Conservation (phyloP, 2,888 invertebrate species). For the Scaptomyza parva region DNA sequence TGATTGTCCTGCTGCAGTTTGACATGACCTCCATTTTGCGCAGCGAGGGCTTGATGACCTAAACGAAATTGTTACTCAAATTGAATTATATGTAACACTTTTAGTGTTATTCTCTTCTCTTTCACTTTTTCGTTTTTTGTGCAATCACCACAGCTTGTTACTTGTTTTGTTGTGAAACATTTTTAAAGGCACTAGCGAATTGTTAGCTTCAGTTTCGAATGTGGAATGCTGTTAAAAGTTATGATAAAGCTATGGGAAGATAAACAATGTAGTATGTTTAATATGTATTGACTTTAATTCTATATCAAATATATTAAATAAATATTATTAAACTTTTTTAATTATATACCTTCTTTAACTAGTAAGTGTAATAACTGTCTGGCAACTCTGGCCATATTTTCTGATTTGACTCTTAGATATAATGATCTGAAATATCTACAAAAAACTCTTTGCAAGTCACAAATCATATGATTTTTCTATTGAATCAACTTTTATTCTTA, state of each 20-base stretch:
- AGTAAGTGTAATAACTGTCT: too few species aligned
- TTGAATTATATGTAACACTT: conserved; percentile 35
- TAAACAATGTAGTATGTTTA: background rate
- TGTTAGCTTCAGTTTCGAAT: background rate
- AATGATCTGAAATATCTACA: too few species aligned
- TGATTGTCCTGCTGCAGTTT: conserved; percentile 85
- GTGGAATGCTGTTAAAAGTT: background rate
- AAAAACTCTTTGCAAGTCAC: too few species aligned
- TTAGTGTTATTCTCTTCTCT: background rate
- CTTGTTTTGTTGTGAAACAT: conserved; percentile 3
- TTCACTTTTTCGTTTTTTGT: too few species aligned
- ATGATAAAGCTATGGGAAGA: background rate
- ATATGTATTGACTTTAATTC: background rate
- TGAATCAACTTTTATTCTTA: too few species aligned
- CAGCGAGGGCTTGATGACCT: conserved; percentile 75
- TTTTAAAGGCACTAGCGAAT: conserved; percentile 11
- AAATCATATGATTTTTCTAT: too few species aligned
- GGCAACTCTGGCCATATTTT: too few species aligned
- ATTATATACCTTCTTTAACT: too few species aligned
- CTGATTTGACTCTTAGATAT: too few species aligned
- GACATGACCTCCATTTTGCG: conserved; percentile 83
- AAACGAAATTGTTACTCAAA: conserved; percentile 24
- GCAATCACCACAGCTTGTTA: conserved; percentile 5
- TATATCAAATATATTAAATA: too few species aligned
- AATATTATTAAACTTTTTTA: background rate